Percentiles rank a stretch among this genome's conserved stretches.
These are phyloP conservation scores for Megamerina dolium DNA, from an alignment of 2,888 invertebrate genomes.

Conservation along the genomic window DNA sequence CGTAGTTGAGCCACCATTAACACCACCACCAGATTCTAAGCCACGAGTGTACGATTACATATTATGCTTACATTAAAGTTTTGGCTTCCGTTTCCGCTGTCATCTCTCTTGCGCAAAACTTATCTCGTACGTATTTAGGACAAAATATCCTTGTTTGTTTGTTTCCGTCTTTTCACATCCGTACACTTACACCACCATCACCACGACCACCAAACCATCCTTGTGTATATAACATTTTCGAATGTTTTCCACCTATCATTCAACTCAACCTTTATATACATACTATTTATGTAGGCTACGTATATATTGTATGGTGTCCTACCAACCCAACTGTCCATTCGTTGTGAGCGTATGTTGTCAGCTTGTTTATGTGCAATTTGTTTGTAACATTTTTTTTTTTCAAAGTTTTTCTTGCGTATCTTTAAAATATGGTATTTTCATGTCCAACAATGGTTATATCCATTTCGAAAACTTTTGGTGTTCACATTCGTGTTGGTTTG, in stretches of 20 bases:
- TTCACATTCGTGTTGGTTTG: too few species aligned
- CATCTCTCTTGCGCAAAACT: not conserved
- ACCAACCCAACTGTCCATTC: too few species aligned
- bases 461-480: too few species aligned
- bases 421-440: too few species aligned
- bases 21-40: too few species aligned
- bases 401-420: constrained; percentile 8
- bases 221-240: not conserved
- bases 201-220: constrained; percentile 3
- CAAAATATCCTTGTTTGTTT: not conserved
- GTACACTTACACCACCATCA: not conserved
- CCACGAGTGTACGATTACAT: too few species aligned
- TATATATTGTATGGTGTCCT: too few species aligned
- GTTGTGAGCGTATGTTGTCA: constrained; percentile 7
- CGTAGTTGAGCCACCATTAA: too few species aligned
- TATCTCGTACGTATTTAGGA: constrained; percentile 4
- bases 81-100: constrained; percentile 12
- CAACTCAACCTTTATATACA: not conserved
- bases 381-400: constrained; percentile 10
- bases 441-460: too few species aligned
- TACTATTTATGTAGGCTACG: too few species aligned
- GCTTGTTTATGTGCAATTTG: constrained; percentile 10
- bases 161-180: not conserved
- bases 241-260: not conserved
- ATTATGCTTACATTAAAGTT: constrained; percentile 10